Percentiles rank a stretch among this genome's conserved stretches.
phyloP scores from a whole-genome alignment of 2,888 invertebrate genomes.

The Netelia fuscicornis region DNA sequence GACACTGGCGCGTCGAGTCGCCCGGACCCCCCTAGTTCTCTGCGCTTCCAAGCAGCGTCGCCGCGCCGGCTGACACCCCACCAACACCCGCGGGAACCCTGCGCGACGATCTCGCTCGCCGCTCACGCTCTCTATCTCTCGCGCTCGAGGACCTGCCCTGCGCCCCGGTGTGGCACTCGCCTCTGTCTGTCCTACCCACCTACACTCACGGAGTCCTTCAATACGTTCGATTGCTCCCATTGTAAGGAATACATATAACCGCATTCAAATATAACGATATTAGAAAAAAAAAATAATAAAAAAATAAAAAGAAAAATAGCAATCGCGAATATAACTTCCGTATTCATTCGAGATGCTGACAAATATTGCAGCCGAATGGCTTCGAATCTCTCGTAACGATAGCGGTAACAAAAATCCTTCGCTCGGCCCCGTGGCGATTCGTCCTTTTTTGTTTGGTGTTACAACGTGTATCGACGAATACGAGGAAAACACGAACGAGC shows the following conservation, averaged over 20 bases:
- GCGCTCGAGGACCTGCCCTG: constrained; percentile 53
- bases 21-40: constrained; percentile 81
- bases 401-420: no score
- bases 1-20: constrained; percentile 81
- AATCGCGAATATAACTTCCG: neutral
- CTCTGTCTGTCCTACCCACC: constrained; percentile 6
- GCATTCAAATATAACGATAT: neutral
- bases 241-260: neutral
- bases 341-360: neutral
- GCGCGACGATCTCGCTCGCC: constrained; percentile 38
- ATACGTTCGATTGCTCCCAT: constrained; percentile 24
- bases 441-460: no score
- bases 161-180: constrained; percentile 24
- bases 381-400: no score
- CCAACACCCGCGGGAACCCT: constrained; percentile 63
- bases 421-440: no score
- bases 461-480: no score
- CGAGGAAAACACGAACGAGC: no score
- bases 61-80: constrained; percentile 78
- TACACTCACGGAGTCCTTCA: constrained; percentile 30
- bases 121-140: constrained; percentile 18
- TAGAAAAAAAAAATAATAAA: neutral
- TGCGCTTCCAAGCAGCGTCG: constrained; percentile 83
- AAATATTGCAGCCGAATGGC: no score
- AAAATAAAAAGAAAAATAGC: neutral